phyloP scores from a whole-genome alignment of 2,113 vertebrate species.

The Paramormyrops kingsleyae region DNA sequence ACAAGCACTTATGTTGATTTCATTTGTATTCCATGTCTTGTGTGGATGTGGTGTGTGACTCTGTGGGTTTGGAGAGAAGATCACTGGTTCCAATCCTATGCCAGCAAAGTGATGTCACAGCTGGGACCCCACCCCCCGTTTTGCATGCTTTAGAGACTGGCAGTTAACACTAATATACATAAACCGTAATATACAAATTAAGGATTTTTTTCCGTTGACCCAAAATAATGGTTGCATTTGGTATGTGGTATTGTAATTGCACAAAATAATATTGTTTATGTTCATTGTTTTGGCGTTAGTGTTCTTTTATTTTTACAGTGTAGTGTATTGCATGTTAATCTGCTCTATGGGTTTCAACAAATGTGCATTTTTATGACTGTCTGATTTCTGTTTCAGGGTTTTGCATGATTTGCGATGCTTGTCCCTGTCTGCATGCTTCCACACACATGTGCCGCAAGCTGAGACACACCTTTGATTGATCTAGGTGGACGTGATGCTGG shows the following conservation, averaged over 20 bases:
- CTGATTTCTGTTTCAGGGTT: not conserved
- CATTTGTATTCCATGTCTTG: not conserved
- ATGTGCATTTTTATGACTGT: not conserved
- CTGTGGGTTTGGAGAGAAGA: not conserved
- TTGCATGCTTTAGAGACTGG: not conserved
- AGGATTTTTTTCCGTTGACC: not conserved
- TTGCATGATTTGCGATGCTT: not conserved
- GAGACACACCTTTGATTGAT: slow-evolving; percentile 17
- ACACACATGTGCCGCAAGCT: not conserved
- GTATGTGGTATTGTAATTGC: not conserved
- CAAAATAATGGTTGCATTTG: not conserved
- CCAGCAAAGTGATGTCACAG: not conserved
- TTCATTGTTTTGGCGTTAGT: not conserved
- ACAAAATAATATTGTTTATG: not conserved
- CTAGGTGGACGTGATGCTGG: slow-evolving; percentile 77
- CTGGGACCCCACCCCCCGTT: not conserved
- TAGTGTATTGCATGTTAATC: not conserved
- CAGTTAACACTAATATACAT: not conserved
- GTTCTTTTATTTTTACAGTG: not conserved
- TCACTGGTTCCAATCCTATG: not conserved
- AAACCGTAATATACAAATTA: not conserved
- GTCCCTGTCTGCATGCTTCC: not conserved
- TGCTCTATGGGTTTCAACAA: not conserved
- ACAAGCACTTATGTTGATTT: not conserved
- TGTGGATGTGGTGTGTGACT: not conserved